These are phyloP conservation scores for Notarius lentiginosus DNA, from an alignment of 2,113 vertebrate species.

Conservation along the genomic window DNA sequence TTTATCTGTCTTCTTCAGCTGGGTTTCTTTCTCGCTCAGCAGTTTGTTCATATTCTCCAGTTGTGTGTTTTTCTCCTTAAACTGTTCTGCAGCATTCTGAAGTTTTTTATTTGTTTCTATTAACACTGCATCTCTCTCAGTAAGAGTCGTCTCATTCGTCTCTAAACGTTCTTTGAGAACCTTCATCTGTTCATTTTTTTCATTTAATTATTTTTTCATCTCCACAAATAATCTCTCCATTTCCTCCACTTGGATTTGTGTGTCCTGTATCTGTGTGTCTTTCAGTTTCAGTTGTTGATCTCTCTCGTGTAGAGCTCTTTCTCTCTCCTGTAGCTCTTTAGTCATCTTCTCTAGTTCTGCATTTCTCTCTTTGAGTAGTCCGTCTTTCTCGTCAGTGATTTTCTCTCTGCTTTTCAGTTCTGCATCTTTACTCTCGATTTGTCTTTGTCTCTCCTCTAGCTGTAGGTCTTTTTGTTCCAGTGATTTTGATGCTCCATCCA, in stretches of 20 bases:
- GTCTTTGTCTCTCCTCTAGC: neutral
- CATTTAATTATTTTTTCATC: neutral
- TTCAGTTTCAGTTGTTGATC: neutral
- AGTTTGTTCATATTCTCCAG: conserved; percentile 18
- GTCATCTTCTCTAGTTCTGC: neutral
- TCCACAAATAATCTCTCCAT: neutral
- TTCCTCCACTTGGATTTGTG: neutral
- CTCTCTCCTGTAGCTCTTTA: neutral
- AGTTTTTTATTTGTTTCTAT: neutral
- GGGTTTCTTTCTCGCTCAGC: conserved; percentile 6
- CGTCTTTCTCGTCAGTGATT: neutral
- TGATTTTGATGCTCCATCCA: neutral
- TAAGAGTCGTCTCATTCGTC: neutral
- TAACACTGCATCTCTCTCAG: neutral
- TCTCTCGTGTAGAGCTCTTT: neutral
- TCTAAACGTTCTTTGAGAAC: neutral
- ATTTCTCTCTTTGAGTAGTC: neutral
- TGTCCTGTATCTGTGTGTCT: neutral
- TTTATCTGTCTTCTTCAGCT: conserved; percentile 1
- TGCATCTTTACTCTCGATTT: neutral
- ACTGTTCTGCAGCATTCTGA: neutral
- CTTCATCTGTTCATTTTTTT: neutral
- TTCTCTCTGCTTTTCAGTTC: neutral
- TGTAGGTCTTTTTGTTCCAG: neutral
- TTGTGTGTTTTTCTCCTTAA: neutral